A percentile compares a stretch with the other conserved stretches of the same genome.
phyloP scores from a whole-genome alignment of 2,113 vertebrate species.

The Callithrix jacchus region DNA sequence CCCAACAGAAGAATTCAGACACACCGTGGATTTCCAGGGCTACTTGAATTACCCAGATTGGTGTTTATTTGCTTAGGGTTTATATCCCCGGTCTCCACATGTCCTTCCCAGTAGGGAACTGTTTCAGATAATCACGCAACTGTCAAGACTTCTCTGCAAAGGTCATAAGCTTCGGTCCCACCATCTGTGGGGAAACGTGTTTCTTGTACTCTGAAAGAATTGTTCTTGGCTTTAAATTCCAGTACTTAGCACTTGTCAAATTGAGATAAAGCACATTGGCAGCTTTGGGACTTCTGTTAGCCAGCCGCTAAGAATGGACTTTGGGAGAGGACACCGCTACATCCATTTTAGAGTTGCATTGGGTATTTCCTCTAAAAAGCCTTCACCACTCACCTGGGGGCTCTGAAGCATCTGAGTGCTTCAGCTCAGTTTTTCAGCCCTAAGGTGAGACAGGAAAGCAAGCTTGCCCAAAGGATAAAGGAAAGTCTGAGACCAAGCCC shows the following conservation, averaged over 20 bases:
- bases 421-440: not conserved
- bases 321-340: not conserved
- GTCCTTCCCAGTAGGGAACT: slow-evolving; percentile 1
- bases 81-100: not conserved
- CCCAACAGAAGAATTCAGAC: not conserved
- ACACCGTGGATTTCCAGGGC: not conserved
- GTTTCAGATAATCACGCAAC: slow-evolving; percentile 30
- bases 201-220: slow-evolving; percentile 38
- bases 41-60: slow-evolving; percentile 43
- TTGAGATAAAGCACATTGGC: slow-evolving; percentile 61
- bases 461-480: not conserved
- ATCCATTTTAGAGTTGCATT: not conserved
- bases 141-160: slow-evolving; percentile 35
- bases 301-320: not conserved
- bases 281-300: not conserved
- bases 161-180: not conserved
- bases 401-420: not conserved
- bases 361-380: not conserved
- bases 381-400: not conserved
- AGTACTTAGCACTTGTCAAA: slow-evolving; percentile 63
- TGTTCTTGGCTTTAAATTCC: slow-evolving; percentile 62
- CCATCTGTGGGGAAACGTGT: slow-evolving; percentile 15
- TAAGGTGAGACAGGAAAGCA: not conserved
- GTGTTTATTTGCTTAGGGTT: slow-evolving; percentile 25
- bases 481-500: not conserved